Conservation (phyloP, 2,797 vertebrate genomes). For the Esox masquinongy region DNA sequence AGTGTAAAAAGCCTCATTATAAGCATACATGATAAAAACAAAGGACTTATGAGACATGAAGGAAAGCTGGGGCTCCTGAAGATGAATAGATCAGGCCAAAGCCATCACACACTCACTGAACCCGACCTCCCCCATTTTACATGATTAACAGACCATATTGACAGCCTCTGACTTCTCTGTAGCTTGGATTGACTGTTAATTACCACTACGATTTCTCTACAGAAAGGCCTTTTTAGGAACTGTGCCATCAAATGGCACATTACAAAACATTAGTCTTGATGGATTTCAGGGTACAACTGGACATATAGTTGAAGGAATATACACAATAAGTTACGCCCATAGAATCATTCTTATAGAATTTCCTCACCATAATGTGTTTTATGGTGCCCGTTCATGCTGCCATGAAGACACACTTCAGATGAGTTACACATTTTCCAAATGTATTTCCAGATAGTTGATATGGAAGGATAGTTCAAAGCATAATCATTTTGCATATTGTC, state of each 20-base stretch:
- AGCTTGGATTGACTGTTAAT: conserved; percentile 36
- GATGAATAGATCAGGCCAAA: conserved; percentile 65
- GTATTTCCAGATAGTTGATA: background rate
- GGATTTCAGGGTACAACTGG: background rate
- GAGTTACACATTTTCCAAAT: background rate
- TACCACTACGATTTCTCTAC: conserved; percentile 30
- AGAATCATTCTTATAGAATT: background rate
- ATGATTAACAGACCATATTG: conserved; percentile 56
- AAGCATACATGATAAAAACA: conserved; percentile 70
- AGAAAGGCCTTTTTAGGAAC: conserved; percentile 26
- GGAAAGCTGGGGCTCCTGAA: conserved; percentile 56
- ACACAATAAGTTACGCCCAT: background rate
- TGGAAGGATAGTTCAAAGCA: background rate
- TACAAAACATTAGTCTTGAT: conserved; percentile 12
- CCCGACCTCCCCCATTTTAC: conserved; percentile 56
- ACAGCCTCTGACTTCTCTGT: conserved; percentile 45
- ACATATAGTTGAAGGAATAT: background rate
- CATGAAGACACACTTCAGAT: background rate
- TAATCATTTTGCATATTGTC: background rate
- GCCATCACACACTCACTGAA: conserved; percentile 37
- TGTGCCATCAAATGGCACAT: conserved; percentile 28
- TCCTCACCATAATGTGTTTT: background rate
- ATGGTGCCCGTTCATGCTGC: background rate
- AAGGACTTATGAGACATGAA: conserved; percentile 59
- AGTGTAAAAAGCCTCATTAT: conserved; percentile 82